These are phyloP conservation scores for Pituophis catenifer DNA, from an alignment of 2,113 vertebrate species.

Conservation along the genomic window DNA sequence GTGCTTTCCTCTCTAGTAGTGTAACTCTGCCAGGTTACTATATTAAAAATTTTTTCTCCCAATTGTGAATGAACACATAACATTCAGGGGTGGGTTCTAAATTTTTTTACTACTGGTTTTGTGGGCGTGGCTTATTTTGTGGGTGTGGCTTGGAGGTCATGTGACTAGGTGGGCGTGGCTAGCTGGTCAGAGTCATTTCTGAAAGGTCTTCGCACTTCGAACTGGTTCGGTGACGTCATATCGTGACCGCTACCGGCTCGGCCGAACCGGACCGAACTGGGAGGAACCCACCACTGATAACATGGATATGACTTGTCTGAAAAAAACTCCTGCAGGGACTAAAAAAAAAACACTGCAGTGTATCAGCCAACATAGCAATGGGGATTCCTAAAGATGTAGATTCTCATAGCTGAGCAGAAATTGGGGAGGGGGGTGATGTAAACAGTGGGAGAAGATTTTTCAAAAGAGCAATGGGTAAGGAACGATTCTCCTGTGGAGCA, in stretches of 20 bases:
- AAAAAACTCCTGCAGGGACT: background rate
- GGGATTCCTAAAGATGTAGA: background rate
- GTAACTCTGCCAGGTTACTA: background rate
- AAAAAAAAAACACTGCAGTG: background rate
- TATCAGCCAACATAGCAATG: background rate
- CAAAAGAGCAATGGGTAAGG: background rate
- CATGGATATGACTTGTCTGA: background rate
- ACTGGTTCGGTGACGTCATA: too few species aligned
- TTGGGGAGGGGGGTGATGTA: background rate
- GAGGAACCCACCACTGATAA: background rate
- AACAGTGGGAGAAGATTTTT: background rate
- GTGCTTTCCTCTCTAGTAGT: background rate
- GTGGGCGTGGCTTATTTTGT: too few species aligned
- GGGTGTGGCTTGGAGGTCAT: too few species aligned
- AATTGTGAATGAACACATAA: background rate
- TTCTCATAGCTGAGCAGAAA: background rate
- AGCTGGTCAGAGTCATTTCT: too few species aligned
- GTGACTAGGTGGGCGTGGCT: too few species aligned
- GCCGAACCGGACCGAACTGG: too few species aligned
- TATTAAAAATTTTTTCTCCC: background rate
- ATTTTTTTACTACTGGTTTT: too few species aligned
- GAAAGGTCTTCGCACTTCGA: too few species aligned
- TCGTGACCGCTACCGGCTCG: too few species aligned
- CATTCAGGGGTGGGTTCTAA: background rate
- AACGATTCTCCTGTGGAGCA: background rate